Evolutionary conservation across 2,113 vertebrate genomes (phyloP).

Genomic region (Bostrychus sinensis): DNA sequence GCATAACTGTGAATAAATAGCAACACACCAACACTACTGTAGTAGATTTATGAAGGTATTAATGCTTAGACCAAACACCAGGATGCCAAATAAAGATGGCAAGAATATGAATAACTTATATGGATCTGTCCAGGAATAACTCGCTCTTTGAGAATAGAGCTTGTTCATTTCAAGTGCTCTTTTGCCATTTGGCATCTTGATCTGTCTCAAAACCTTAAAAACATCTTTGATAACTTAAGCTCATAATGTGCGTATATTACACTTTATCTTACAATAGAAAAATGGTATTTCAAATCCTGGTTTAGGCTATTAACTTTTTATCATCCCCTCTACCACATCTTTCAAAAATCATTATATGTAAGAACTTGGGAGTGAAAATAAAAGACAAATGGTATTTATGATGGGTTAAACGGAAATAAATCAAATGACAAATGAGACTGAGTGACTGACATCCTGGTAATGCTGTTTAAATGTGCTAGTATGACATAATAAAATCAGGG

Average conservation of each 20-base stretch:
- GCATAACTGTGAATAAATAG: too few relatives aligned
- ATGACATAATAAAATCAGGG: slow-evolving; percentile 9
- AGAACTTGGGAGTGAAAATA: not conserved
- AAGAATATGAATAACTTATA: too few relatives aligned
- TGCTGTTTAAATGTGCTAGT: slow-evolving; percentile 10
- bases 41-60: too few relatives aligned
- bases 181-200: not conserved
- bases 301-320: not conserved
- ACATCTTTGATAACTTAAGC: too few relatives aligned
- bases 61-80: too few relatives aligned
- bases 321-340: not conserved
- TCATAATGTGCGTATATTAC: too few relatives aligned
- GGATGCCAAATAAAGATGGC: too few relatives aligned
- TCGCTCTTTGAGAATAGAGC: not conserved
- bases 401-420: not conserved
- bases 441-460: slow-evolving; percentile 2
- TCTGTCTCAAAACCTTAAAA: too few relatives aligned
- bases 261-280: too few relatives aligned
- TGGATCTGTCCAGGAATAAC: not conserved
- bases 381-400: not conserved
- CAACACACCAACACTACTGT: too few relatives aligned
- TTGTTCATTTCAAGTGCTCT: not conserved
- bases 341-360: not conserved
- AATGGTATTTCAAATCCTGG: not conserved
- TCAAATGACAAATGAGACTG: slow-evolving; percentile 1